Evolutionary conservation across 64 coral and sea anemone genomes (phyloP).

Genomic region (Stichodactyla helianthus): DNA sequence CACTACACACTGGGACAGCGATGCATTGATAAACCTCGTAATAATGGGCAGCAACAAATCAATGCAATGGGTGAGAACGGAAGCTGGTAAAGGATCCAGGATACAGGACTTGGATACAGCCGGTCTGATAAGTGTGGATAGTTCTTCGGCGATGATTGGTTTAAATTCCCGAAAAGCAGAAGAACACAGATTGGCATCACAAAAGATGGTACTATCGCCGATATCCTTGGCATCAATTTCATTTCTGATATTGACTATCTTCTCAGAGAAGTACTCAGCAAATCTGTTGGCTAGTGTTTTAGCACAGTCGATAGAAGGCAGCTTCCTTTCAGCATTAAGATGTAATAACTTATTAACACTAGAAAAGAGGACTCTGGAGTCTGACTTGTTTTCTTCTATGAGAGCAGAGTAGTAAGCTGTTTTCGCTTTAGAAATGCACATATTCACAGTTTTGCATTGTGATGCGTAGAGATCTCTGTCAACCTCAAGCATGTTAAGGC

Average conservation of each 20-base stretch:
- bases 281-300: background rate
- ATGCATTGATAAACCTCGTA: background rate
- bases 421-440: background rate
- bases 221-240: background rate
- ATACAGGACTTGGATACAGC: background rate
- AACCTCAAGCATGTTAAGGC: background rate
- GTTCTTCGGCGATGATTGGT: background rate
- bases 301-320: background rate
- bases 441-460: background rate
- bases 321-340: background rate
- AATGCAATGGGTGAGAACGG: background rate
- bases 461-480: background rate
- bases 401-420: background rate
- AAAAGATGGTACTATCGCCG: background rate
- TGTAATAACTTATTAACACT: background rate
- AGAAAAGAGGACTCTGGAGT: background rate
- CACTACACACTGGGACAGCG: background rate
- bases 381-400: background rate
- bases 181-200: background rate
- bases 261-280: background rate
- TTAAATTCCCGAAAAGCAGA: background rate
- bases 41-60: background rate
- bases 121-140: background rate
- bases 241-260: background rate
- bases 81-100: background rate